Base-by-base conservation (phyloP, 2,888 invertebrate species). In the Eilema caniola region DNA sequence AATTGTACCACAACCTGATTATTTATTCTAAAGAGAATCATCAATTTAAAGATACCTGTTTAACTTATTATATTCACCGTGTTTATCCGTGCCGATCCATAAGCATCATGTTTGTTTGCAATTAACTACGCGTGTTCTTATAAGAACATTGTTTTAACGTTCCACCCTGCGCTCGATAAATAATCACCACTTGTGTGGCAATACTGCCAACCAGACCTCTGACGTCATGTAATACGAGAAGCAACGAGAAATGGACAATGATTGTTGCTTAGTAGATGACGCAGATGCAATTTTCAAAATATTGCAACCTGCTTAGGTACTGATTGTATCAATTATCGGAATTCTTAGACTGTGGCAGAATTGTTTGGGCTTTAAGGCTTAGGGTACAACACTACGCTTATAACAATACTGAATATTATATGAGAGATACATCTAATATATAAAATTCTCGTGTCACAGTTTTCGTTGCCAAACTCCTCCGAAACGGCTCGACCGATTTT, bases 41-140 rank as follows among this genome's bases (percentile, higher is more conserved):
- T n/a, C n/a, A n/a, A n/a, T n/a, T n/a, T n/a, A n/a, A n/a, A n/a
- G n/a, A n/a, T n/a, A n/a, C n/a, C n/a, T n/a, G n/a, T n/a, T n/a
- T n/a, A n/a, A n/a, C n/a, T n/a, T n/a, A n/a, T n/a, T n/a, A n/a
- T n/a, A n/a, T n/a, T n/a, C n/a, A n/a, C n/a, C n/a, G n/a, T n/a
- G n/a, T n/a, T n/a, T n/a, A n/a, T n/a, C n/a, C n/a, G n/a, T n/a
- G n/a, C n/a, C n/a, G n/a, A n/a, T n/a, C n/a, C 84, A 83, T 82
- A 84, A 88, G 83, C 84, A 80, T 86, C 90, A 87, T 92, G 93
- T 93, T 90, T 90, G 90, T 90, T 91, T 90, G 88, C 92, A 93
- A 94, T 93, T 93, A 94, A 93, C 93, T 92, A 91, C 90, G 88
- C 90, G 86, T 90, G 91, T 89, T 88, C 86, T 75, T 87, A 86